Evolutionary conservation across 1,140 invertebrate genomes (phyloP).

Genomic region (Drosophila ohnishii): DNA sequence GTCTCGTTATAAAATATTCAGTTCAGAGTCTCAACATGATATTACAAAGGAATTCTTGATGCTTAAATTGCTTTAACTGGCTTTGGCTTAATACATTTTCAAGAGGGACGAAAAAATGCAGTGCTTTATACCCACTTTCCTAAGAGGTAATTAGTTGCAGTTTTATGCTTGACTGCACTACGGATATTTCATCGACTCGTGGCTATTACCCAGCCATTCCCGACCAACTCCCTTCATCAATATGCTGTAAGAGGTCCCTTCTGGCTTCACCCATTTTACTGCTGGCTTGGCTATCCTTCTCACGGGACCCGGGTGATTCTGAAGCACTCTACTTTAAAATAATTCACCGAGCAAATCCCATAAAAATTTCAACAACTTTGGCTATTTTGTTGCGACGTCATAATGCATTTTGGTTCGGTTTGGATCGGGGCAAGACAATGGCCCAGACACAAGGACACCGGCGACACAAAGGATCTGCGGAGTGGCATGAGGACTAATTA

Average conservation of each 20-base stretch:
- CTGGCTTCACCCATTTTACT: slow-evolving; percentile 13
- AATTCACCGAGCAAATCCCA: slow-evolving; percentile 63
- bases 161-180: slow-evolving; percentile 21
- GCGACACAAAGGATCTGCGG: slow-evolving; percentile 30
- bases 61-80: slow-evolving; percentile 11
- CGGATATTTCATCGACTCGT: slow-evolving; percentile 10
- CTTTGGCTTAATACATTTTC: slow-evolving; percentile 1
- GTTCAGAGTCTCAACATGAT: background rate
- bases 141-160: slow-evolving; percentile 19
- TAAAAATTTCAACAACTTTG: slow-evolving; percentile 70
- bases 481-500: slow-evolving; percentile 61
- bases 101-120: background rate
- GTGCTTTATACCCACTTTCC: background rate
- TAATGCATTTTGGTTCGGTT: slow-evolving; percentile 46
- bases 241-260: slow-evolving; percentile 13
- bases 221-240: slow-evolving; percentile 2
- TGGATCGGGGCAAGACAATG: slow-evolving; percentile 55
- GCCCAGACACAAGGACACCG: slow-evolving; percentile 50
- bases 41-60: slow-evolving; percentile 5
- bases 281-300: slow-evolving; percentile 13
- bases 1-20: background rate
- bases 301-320: slow-evolving; percentile 11
- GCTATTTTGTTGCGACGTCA: slow-evolving; percentile 41
- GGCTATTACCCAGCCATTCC: slow-evolving; percentile 5
- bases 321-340: slow-evolving; percentile 61